A percentile compares a stretch with the other conserved stretches of the same genome.
Conservation (phyloP, 2,888 invertebrate genomes). For the Dynastes grantii region DNA sequence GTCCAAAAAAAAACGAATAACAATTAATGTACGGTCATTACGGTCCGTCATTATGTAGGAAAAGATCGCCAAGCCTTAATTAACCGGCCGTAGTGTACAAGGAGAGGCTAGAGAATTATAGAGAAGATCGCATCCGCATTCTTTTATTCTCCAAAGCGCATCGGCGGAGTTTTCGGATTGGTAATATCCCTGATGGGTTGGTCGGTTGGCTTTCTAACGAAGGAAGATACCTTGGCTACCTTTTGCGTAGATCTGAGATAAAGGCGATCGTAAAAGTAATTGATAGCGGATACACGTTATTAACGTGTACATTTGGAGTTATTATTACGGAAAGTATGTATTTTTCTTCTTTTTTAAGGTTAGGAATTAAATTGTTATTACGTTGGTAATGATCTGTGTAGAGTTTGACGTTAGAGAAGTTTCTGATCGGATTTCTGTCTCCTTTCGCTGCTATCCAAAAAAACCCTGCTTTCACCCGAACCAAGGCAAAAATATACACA, state of each 20-base stretch:
- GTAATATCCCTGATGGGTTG: background rate
- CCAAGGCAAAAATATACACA: too few species aligned
- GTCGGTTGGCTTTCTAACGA: background rate
- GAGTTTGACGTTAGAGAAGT: too few species aligned
- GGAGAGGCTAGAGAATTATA: background rate
- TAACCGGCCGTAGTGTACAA: slow-evolving; percentile 2
- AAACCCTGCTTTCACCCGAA: too few species aligned
- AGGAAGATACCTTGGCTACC: background rate
- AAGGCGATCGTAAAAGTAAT: slow-evolving; percentile 1
- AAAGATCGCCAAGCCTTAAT: slow-evolving; percentile 20
- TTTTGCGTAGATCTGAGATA: background rate
- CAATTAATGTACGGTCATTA: slow-evolving; percentile 32
- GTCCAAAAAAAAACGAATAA: slow-evolving; percentile 14
- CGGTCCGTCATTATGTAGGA: slow-evolving; percentile 19
- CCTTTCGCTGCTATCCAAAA: too few species aligned
- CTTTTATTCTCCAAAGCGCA: slow-evolving; percentile 5
- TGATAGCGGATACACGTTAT: background rate
- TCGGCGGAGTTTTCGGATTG: background rate
- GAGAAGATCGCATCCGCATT: slow-evolving; percentile 7
- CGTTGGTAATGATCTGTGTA: too few species aligned
- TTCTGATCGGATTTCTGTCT: too few species aligned
- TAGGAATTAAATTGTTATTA: too few species aligned
- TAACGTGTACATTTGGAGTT: too few species aligned
- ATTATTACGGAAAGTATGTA: too few species aligned
- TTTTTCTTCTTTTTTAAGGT: too few species aligned